Conservation (phyloP, 53 echinoderm and acorn worm species). For the Apostichopus leukothele region DNA sequence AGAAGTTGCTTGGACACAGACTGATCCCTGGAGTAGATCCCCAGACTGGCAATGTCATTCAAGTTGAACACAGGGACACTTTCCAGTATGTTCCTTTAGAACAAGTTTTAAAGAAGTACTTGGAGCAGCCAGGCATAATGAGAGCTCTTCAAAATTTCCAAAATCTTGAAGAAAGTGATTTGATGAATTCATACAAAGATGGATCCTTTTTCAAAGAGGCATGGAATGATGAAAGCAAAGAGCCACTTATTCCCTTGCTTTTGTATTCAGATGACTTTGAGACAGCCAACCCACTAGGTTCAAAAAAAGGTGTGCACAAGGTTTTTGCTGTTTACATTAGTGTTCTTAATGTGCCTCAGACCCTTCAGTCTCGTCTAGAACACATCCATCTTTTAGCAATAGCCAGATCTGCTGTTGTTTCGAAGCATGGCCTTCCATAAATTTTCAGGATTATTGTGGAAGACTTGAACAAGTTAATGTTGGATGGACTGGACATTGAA, state of each 20-base stretch:
- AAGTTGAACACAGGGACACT: constrained; percentile 44
- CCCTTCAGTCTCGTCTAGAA: constrained; percentile 10
- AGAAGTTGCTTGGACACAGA: constrained; percentile 38
- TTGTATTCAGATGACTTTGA: constrained; percentile 52
- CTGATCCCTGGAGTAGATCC: constrained; percentile 40
- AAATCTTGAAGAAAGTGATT: not conserved
- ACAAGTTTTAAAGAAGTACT: constrained; percentile 41
- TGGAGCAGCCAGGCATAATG: constrained; percentile 64
- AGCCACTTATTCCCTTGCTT: constrained; percentile 41
- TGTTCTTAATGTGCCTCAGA: not conserved
- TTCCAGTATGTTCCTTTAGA: constrained; percentile 37
- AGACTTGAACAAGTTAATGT: constrained; percentile 5
- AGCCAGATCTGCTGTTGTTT: constrained; percentile 12
- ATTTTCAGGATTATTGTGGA: not conserved
- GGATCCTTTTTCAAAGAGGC: constrained; percentile 3
- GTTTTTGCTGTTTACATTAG: not conserved
- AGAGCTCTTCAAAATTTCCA: constrained; percentile 12
- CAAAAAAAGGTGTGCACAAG: constrained; percentile 31
- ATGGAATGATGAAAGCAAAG: constrained; percentile 24
- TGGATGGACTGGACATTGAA: constrained; percentile 18
- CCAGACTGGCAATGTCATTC: constrained; percentile 44
- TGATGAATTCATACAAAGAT: not conserved
- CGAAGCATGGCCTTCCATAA: constrained; percentile 12
- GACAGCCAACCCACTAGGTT: constrained; percentile 50
- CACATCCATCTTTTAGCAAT: constrained; percentile 17